phyloP scores from a whole-genome alignment of 1,140 invertebrate genomes.

The Caenorhabditis tropicalis region DNA sequence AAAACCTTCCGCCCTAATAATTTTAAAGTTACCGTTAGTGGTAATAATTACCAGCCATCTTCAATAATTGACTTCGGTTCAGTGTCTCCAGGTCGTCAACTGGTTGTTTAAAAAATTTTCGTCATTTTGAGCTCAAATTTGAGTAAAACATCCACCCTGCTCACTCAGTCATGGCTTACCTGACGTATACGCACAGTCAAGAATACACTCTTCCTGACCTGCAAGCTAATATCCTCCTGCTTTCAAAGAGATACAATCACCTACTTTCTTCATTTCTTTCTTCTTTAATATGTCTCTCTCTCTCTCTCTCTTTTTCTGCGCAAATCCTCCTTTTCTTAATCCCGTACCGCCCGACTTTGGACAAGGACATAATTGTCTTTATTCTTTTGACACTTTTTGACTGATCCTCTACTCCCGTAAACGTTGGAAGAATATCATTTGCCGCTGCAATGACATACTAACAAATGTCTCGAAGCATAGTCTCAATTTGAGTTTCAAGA shows the following conservation, averaged over 20 bases:
- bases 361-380: constrained; percentile 4
- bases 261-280: background rate
- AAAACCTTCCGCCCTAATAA: background rate
- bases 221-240: background rate
- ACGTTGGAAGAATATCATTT: too few species aligned
- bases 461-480: too few species aligned
- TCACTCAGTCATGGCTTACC: too few species aligned
- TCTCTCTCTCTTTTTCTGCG: background rate
- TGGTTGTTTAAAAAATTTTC: too few species aligned
- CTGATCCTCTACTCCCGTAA: background rate
- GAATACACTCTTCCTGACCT: background rate
- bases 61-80: too few species aligned
- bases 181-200: too few species aligned
- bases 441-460: too few species aligned
- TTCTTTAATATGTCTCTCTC: background rate
- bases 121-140: too few species aligned
- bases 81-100: too few species aligned
- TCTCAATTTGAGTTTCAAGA: too few species aligned
- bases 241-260: constrained; percentile 14
- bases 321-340: constrained; percentile 1
- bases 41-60: background rate
- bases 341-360: background rate
- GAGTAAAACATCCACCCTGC: too few species aligned
- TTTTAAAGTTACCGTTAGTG: background rate
- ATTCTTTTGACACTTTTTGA: background rate